Conservation (phyloP, 2,888 invertebrate genomes). For the Habrosyne pyritoides region DNA sequence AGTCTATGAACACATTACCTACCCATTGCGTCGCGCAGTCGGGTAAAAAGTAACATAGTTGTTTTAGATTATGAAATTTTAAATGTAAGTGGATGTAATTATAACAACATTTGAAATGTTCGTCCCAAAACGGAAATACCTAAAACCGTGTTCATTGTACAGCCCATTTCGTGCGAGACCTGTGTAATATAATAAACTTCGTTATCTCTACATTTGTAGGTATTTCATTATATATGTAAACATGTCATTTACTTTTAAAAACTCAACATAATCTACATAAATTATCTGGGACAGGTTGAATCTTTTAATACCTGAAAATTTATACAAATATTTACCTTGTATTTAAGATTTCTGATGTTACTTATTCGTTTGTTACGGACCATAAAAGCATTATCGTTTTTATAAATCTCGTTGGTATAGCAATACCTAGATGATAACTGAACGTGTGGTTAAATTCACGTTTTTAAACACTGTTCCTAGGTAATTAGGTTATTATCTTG, state of each 20-base stretch:
- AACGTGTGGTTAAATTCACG: too few species aligned
- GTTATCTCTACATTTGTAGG: constrained; percentile 5
- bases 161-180: background rate
- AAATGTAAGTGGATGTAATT: too few species aligned
- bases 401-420: background rate
- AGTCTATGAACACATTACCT: too few species aligned
- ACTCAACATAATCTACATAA: constrained; percentile 40
- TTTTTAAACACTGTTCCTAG: too few species aligned
- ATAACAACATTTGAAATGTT: background rate
- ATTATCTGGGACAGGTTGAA: constrained; percentile 46
- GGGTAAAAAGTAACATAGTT: too few species aligned
- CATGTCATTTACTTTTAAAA: constrained; percentile 55
- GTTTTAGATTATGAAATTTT: too few species aligned
- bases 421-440: too few species aligned
- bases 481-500: too few species aligned
- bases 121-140: background rate
- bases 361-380: background rate
- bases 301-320: constrained; percentile 36
- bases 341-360: constrained; percentile 12
- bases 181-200: background rate
- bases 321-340: constrained; percentile 31
- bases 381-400: background rate
- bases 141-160: background rate
- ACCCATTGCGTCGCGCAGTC: too few species aligned
- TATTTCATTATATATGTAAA: constrained; percentile 47